These are phyloP conservation scores for Scophthalmus maximus DNA, from an alignment of 2,113 vertebrate genomes.

Conservation along the genomic window DNA sequence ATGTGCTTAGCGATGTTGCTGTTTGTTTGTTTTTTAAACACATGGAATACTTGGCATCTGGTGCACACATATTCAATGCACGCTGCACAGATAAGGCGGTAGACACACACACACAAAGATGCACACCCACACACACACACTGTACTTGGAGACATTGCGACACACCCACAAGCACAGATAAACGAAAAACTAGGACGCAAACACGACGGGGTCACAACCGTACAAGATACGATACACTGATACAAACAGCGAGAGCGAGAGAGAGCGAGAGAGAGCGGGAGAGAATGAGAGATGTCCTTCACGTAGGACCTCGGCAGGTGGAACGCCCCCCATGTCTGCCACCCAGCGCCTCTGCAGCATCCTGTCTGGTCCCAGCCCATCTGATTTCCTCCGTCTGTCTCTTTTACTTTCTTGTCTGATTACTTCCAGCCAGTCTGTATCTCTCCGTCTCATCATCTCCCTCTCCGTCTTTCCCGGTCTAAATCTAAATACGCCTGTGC, in stretches of 20 bases:
- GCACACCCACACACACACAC: slow-evolving; percentile 5
- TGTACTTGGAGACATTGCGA: slow-evolving; percentile 15
- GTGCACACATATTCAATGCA: slow-evolving; percentile 32
- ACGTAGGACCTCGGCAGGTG: slow-evolving; percentile 60
- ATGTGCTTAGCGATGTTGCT: neutral
- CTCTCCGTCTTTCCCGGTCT: neutral
- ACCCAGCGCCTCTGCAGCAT: slow-evolving; percentile 35
- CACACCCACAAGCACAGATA: slow-evolving; percentile 40
- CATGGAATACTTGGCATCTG: slow-evolving; percentile 25
- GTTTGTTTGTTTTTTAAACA: slow-evolving; percentile 19
- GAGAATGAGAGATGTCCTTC: slow-evolving; percentile 64
- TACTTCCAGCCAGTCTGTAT: slow-evolving; percentile 36
- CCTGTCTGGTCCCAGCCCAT: slow-evolving; percentile 24
- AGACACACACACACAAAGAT: slow-evolving; percentile 1
- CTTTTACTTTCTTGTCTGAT: slow-evolving; percentile 27
- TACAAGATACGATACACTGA: slow-evolving; percentile 51
- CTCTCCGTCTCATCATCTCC: slow-evolving; percentile 16
- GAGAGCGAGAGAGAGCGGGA: too few relatives aligned
- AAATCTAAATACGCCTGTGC: slow-evolving; percentile 39
- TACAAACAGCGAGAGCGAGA: slow-evolving; percentile 4
- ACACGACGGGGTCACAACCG: slow-evolving; percentile 34
- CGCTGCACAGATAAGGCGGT: slow-evolving; percentile 31
- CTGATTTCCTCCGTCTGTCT: slow-evolving; percentile 49
- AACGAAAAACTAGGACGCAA: slow-evolving; percentile 55
- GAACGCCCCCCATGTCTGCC: slow-evolving; percentile 35